phyloP scores from a whole-genome alignment of 2,888 invertebrate species.

The Netelia virgata region DNA sequence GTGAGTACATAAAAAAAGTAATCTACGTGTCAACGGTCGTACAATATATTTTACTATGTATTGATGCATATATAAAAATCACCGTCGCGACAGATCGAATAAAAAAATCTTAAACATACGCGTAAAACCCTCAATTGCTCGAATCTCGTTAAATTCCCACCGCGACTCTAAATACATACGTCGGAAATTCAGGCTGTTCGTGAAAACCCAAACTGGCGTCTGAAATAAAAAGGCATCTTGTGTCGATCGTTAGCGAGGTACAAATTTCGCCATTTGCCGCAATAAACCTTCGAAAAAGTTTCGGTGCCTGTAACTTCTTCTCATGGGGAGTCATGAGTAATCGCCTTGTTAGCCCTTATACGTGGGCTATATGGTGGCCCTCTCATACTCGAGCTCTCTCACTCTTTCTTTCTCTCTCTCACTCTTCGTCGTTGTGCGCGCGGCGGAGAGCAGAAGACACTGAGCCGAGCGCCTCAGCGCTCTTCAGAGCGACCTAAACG shows the following conservation, averaged over 20 bases:
- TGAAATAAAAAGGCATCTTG: constrained; percentile 61
- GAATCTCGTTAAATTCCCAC: no score
- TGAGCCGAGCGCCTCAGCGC: constrained; percentile 56
- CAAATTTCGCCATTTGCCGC: constrained; percentile 85
- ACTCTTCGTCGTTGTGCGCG: not conserved
- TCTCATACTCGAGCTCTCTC: constrained; percentile 76
- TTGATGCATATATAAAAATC: no score
- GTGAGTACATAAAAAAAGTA: no score
- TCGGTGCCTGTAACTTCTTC: constrained; percentile 83
- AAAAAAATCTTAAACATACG: no score
- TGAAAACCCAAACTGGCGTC: no score
- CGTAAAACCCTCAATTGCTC: no score
- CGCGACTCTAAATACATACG: no score
- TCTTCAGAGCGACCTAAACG: constrained; percentile 58
- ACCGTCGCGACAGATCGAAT: no score
- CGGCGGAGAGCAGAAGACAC: constrained; percentile 53
- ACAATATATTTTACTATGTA: no score
- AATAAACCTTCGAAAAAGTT: constrained; percentile 82
- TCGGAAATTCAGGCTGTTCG: no score
- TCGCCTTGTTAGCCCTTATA: constrained; percentile 84
- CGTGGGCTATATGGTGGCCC: constrained; percentile 79
- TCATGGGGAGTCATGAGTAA: constrained; percentile 84
- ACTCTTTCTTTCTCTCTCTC: constrained; percentile 3
- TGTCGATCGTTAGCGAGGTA: constrained; percentile 83
- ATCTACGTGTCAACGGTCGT: no score